Base-by-base conservation (phyloP, 1,140 invertebrate species). In the Drosophila parvula region DNA sequence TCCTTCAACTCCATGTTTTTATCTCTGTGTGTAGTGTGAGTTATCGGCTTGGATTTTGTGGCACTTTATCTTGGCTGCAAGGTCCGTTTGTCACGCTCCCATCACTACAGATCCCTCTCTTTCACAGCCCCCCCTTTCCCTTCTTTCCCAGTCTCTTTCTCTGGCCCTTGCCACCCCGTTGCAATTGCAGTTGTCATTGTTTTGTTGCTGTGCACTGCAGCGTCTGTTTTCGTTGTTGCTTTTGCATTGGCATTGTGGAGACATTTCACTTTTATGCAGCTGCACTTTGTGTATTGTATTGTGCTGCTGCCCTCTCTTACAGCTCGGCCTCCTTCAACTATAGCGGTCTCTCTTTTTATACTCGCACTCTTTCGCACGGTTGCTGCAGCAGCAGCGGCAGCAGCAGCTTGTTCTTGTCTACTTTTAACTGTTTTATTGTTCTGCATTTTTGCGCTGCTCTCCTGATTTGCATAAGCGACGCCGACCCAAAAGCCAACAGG, bases 381-480 rank as follows among this genome's bases (percentile, higher is more conserved):
- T n/a, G n/a, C n/a, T n/a, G n/a, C n/a, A n/a, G n/a, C n/a, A n/a
- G n/a, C n/a, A n/a, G n/a, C n/a, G 44, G 16, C 47, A 50, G 73
- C 71, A 79, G 79, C 79, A n/a, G 51, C 51, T 89, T 88, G 83
- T 88, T 83, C 83, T 83, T 83, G 79, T 89, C 82, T 86, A 86
- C 82, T 88, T 86, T 86, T 89, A 88, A 84, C 80, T 89, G 85
- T 90, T 90, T 90, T 90, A 90, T 90, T 90, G 85, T 90, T 90
- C 84, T 78, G 74, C 80, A 84, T 86, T 81, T 76, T 81, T 78
- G 62, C 47, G 59, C 74, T 74, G 68, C 74, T 63, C 62, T 86
- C 74, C 79, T 89, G 84, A 89, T 89, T 89, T 89, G 84, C 84
- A 89, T 89, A 89, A 89, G 84, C 84, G 84, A 61, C 84, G 71